These are phyloP conservation scores for Pocillopora meandrina DNA, from an alignment of 92 coral and sea anemone genomes.

Conservation along the genomic window DNA sequence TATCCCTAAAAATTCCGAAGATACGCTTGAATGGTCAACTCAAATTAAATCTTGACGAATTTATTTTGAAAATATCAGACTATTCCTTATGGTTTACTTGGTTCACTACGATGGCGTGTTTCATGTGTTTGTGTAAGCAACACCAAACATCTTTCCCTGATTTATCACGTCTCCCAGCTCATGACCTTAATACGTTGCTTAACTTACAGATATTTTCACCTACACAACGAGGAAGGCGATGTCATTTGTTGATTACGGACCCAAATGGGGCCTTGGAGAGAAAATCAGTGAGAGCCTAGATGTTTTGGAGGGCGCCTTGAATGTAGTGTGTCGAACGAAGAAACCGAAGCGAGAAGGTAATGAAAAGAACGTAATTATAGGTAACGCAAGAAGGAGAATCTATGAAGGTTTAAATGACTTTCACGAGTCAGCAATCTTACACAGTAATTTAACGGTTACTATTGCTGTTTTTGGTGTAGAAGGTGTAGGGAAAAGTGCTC, in stretches of 20 bases:
- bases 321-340: background rate
- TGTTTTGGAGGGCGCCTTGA: constrained; percentile 39
- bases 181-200: background rate
- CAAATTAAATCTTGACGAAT: no score
- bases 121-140: no score
- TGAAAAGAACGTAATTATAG: background rate
- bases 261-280: background rate
- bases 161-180: no score
- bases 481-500: constrained; percentile 48
- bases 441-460: constrained; percentile 24
- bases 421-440: background rate
- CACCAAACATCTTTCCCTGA: no score
- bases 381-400: constrained; percentile 18
- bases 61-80: no score
- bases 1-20: no score
- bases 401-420: constrained; percentile 17
- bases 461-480: constrained; percentile 45
- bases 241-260: background rate
- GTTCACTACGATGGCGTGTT: no score
- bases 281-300: background rate
- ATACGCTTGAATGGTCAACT: no score
- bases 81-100: no score
- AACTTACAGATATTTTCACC: background rate
- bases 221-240: background rate
- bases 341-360: background rate